These are phyloP conservation scores for Prionailurus bengalensis DNA, from an alignment of 2,113 vertebrate species.

Conservation along the genomic window DNA sequence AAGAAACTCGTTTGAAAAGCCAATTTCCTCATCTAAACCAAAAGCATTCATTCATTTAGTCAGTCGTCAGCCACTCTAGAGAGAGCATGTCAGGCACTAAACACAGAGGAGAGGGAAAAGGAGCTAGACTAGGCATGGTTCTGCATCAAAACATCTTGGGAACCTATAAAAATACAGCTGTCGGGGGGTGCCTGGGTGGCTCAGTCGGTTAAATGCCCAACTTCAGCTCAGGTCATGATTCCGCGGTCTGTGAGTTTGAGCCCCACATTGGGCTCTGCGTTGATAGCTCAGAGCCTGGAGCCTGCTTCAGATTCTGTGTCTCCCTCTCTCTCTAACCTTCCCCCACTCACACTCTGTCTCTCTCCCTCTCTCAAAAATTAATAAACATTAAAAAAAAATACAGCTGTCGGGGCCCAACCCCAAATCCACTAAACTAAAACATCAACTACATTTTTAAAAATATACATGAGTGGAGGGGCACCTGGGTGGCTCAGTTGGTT, in stretches of 20 bases:
- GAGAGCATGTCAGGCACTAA: not conserved
- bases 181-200: not conserved
- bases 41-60: not conserved
- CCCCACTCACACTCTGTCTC: too few species aligned
- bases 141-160: not conserved
- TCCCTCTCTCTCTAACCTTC: too few species aligned
- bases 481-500: too few species aligned
- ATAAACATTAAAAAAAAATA: not conserved
- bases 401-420: not conserved
- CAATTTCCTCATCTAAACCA: slow-evolving; percentile 12
- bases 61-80: not conserved
- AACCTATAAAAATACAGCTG: not conserved
- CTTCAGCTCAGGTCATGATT: too few species aligned
- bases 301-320: too few species aligned
- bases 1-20: not conserved
- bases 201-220: too few species aligned
- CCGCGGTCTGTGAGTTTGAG: too few species aligned
- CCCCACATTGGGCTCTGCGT: too few species aligned
- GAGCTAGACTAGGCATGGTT: not conserved
- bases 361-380: too few species aligned
- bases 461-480: not conserved
- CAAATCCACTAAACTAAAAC: not conserved
- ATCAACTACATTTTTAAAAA: not conserved
- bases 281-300: too few species aligned
- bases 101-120: not conserved